Evolutionary conservation across 1,140 invertebrate genomes (phyloP).

Genomic region (Drosophila varians): DNA sequence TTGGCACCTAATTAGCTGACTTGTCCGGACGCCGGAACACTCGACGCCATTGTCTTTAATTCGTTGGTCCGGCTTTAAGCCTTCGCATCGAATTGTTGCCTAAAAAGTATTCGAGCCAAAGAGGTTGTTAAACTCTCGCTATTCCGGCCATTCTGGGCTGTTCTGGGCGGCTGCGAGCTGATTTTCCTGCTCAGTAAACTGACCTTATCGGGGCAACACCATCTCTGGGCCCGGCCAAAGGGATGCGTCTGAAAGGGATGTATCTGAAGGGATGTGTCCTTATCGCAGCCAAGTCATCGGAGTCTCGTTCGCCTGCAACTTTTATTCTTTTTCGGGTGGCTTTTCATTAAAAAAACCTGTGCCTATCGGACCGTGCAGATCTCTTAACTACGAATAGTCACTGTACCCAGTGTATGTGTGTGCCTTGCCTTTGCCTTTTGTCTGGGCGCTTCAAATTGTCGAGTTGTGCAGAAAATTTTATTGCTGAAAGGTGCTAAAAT

Average conservation of each 20-base stretch:
- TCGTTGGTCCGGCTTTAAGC: slow-evolving; percentile 5
- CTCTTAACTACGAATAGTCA: slow-evolving; percentile 60
- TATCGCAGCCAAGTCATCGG: slow-evolving; percentile 36
- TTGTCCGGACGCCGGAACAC: slow-evolving; percentile 22
- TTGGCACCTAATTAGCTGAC: slow-evolving; percentile 56
- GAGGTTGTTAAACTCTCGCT: neutral
- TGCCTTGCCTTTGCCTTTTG: too few relatives aligned
- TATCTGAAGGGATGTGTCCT: slow-evolving; percentile 32
- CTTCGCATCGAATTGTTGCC: neutral
- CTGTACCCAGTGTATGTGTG: slow-evolving; percentile 14
- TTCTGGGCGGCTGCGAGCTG: neutral
- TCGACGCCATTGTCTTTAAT: slow-evolving; percentile 38
- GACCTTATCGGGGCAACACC: slow-evolving; percentile 43
- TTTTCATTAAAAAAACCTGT: slow-evolving; percentile 72
- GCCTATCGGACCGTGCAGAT: slow-evolving; percentile 66
- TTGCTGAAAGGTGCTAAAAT: slow-evolving; percentile 81
- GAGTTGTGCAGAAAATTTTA: slow-evolving; percentile 78
- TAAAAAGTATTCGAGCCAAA: neutral
- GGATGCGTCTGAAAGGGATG: neutral
- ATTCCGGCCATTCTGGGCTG: too few relatives aligned
- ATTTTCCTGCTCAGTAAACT: slow-evolving; percentile 1
- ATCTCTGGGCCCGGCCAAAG: slow-evolving; percentile 17
- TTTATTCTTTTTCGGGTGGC: slow-evolving; percentile 40
- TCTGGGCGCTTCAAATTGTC: slow-evolving; percentile 68
- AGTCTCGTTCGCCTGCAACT: slow-evolving; percentile 39